A percentile compares a stretch with the other conserved stretches of the same genome.
Evolutionary conservation across 2,797 vertebrate genomes (phyloP).

Genomic region (Percopsis omiscomaycus): DNA sequence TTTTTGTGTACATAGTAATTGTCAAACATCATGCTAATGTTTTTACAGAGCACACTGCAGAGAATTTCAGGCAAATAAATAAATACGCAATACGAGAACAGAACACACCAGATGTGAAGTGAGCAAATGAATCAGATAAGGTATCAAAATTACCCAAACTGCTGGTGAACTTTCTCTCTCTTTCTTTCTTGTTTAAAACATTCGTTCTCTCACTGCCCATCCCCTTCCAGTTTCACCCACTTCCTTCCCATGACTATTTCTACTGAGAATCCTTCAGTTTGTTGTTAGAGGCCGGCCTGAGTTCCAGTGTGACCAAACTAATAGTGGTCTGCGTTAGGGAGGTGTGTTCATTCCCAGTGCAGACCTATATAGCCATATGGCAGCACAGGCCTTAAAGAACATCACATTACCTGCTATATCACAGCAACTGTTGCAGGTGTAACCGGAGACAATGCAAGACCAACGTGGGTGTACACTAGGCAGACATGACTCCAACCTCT

Average conservation of each 20-base stretch:
- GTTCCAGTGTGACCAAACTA: slow-evolving; percentile 29
- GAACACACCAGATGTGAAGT: slow-evolving; percentile 27
- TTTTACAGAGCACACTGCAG: slow-evolving; percentile 8
- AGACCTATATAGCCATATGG: not conserved
- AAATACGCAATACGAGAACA: slow-evolving; percentile 10
- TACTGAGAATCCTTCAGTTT: slow-evolving; percentile 25
- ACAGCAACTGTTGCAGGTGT: slow-evolving; percentile 19
- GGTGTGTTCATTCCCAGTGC: slow-evolving; percentile 27
- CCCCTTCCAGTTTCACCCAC: slow-evolving; percentile 3
- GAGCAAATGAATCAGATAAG: slow-evolving; percentile 2
- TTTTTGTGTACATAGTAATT: slow-evolving; percentile 1
- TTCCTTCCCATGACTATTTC: slow-evolving; percentile 32
- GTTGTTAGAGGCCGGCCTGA: slow-evolving; percentile 20
- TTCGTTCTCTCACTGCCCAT: too few relatives aligned
- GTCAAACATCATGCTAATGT: slow-evolving; percentile 1
- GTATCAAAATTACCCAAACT: slow-evolving; percentile 7
- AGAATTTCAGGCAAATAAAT: slow-evolving; percentile 11
- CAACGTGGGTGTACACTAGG: too few relatives aligned
- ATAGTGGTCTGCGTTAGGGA: slow-evolving; percentile 21
- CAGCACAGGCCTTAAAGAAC: not conserved
- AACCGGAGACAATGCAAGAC: slow-evolving; percentile 1
- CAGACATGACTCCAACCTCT: too few relatives aligned
- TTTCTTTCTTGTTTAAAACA: not conserved
- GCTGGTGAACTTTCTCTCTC: too few relatives aligned
- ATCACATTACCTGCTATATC: not conserved